Percentiles rank a stretch among this genome's conserved stretches.
Conservation (phyloP, 2,888 invertebrate genomes). For the Diabrotica balteata region DNA sequence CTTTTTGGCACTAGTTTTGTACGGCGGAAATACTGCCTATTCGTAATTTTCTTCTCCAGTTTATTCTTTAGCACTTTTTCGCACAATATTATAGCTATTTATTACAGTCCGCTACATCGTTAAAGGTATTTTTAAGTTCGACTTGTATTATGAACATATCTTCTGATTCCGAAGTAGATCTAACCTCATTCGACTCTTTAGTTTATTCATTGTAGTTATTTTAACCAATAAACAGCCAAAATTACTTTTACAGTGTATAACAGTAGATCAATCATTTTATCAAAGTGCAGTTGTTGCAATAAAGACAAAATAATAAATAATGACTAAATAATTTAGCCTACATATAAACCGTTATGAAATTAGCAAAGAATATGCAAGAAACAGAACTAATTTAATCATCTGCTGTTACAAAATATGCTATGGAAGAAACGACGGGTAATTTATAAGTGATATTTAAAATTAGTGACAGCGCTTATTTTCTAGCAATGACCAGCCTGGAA, state of each 20-base stretch:
- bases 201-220: no score
- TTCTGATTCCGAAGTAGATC: no score
- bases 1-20: no score
- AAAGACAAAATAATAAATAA: conserved; percentile 6
- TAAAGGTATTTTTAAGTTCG: no score
- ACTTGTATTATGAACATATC: no score
- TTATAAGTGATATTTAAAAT: conserved; percentile 8
- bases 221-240: no score
- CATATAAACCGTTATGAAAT: conserved; percentile 15
- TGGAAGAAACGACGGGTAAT: conserved; percentile 22
- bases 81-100: no score
- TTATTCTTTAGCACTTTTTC: no score
- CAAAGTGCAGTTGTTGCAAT: not conserved
- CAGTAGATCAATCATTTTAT: conserved; percentile 6
- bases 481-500: not conserved
- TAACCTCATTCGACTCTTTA: no score
- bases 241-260: not conserved
- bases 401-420: conserved; percentile 24
- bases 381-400: conserved; percentile 20
- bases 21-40: no score
- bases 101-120: no score
- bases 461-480: not conserved
- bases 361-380: conserved; percentile 21
- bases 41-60: no score
- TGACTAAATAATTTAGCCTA: conserved; percentile 12